Conservation (phyloP, 53 echinoderm and acorn worm genomes). For the Arbacia lixula region DNA sequence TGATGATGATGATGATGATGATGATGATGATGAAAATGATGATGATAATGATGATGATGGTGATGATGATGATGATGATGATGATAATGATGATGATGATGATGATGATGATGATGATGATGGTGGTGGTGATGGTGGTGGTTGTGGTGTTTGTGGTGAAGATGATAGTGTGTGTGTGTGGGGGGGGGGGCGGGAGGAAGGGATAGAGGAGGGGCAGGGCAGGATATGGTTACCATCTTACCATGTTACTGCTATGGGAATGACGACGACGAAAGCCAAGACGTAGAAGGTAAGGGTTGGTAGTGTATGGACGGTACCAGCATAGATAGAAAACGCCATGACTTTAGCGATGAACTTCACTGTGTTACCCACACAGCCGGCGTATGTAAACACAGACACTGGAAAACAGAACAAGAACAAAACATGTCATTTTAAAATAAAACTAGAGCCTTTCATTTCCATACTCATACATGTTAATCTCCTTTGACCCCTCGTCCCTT, state of each 20-base stretch:
- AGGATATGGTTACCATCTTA: slow-evolving; percentile 38
- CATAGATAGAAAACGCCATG: slow-evolving; percentile 56
- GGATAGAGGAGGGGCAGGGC: background rate
- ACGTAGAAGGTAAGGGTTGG: slow-evolving; percentile 68
- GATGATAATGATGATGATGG: background rate
- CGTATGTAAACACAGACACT: slow-evolving; percentile 55
- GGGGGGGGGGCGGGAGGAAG: background rate
- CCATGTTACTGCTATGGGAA: slow-evolving; percentile 58
- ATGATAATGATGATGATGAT: background rate
- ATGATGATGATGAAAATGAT: background rate
- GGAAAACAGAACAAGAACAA: background rate
- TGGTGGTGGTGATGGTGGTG: background rate
- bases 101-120: background rate
- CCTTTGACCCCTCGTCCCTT: no score
- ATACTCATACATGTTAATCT: no score
- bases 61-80: background rate
- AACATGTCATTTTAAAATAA: background rate
- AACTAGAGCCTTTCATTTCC: no score
- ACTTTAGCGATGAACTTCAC: slow-evolving; percentile 41
- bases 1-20: background rate
- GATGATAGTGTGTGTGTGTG: background rate
- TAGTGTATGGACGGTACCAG: slow-evolving; percentile 62
- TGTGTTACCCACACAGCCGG: slow-evolving; percentile 65
- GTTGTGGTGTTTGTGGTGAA: background rate
- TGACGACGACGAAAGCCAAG: slow-evolving; percentile 26